Evolutionary conservation across 2,888 invertebrate species (phyloP), one percentile per base, ranked within the genome.

Genomic region (Sarcophaga caerulescens): DNA sequence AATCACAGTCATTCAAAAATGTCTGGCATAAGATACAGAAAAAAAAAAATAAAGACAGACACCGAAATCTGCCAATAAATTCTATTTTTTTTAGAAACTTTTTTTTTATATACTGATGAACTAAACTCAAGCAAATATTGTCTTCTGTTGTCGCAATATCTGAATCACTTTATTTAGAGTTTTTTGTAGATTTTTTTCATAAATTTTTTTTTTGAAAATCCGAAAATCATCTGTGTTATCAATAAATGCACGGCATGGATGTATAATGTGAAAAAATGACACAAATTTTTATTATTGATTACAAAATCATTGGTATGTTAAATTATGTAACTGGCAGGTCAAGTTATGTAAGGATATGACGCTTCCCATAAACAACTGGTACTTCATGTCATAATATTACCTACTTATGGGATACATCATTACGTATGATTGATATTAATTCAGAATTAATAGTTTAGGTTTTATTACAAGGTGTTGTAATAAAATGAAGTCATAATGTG

Each of bases 401-500:
- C 0, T 57, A 45, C 35, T 17, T 60, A 14, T 73, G 19, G 11
- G 17, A 23, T 4, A 21, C 52, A 75, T 3, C 52, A 17, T 14
- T 57, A 17, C 75, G 57, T 75, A 66, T 65, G 65, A 66, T 75
- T 57, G 66, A 66, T 75, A 57, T 66, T 66, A 66, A 65, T 66
- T 47, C 19, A 1, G 17, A 62, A 25, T 81, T 71, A 71, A 35
- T 35, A 10, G 8, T 35, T 35, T 10, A 35, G 8, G 57, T 84
- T 59, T 47, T 45, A 57, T 79, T 1, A 71, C 5, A 35, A 35
- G 19, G 59, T 17, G 35, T 35, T 35, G 6, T 6, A 35, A 35
- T 35, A 35, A 35, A 35, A 35, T 35, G 35, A 10, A 35, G 35
- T 6, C 35, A 35, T 35, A 35, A 35, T 35, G 35, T 35, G 3